phyloP scores from a whole-genome alignment of 2,113 vertebrate genomes.

The Micronisus gabar region DNA sequence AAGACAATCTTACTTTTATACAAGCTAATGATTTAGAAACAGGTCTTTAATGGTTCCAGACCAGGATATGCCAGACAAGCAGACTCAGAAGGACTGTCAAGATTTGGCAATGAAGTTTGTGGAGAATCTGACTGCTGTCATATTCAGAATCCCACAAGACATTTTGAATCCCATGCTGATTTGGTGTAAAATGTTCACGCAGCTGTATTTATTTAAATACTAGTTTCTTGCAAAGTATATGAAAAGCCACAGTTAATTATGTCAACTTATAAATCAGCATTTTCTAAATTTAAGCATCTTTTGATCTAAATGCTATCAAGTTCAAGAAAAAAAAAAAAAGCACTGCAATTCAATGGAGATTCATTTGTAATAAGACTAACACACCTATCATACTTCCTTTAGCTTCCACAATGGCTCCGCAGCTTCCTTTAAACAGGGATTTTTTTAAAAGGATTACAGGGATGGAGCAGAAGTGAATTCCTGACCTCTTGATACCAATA shows the following conservation, averaged over 20 bases:
- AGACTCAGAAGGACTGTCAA: not conserved
- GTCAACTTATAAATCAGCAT: not conserved
- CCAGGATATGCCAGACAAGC: not conserved
- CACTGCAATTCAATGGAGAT: not conserved
- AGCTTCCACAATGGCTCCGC: not conserved
- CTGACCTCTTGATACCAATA: not conserved
- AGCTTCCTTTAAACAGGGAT: not conserved
- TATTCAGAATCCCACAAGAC: not conserved
- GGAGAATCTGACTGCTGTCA: not conserved
- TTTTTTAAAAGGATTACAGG: not conserved
- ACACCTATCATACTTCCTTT: not conserved
- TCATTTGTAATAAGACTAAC: not conserved
- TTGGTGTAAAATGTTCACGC: not conserved
- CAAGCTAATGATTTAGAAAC: not conserved
- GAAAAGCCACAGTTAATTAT: not conserved
- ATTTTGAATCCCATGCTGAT: not conserved
- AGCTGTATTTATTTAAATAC: not conserved
- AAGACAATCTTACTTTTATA: not conserved
- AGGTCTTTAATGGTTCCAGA: not conserved
- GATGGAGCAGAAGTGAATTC: not conserved
- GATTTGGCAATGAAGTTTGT: not conserved
- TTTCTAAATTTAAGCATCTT: not conserved
- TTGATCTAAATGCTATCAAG: not conserved
- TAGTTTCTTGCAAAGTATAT: not conserved
- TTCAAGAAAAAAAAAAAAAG: not conserved